These are phyloP conservation scores for Toxotes lorentzi DNA, from an alignment of 2,797 vertebrate genomes.

Conservation along the genomic window DNA sequence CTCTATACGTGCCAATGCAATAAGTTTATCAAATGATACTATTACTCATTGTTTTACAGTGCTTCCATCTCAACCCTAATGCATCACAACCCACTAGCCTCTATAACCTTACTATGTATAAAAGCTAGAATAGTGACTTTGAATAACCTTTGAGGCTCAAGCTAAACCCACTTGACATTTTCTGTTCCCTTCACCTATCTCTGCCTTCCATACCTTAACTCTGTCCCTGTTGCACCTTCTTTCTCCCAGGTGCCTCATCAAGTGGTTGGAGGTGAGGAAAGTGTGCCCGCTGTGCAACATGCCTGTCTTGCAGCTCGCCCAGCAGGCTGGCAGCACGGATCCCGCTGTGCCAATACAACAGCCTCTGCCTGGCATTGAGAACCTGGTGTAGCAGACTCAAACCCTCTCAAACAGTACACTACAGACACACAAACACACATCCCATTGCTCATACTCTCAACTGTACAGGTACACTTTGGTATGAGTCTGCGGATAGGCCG, in stretches of 20 bases:
- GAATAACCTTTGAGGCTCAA: neutral
- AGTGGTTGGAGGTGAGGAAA: slow-evolving; percentile 99
- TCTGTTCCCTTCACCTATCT: neutral
- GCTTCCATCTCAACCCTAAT: neutral
- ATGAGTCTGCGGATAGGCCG: slow-evolving; percentile 58
- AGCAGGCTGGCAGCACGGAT: slow-evolving; percentile 87
- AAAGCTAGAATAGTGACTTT: neutral
- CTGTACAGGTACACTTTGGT: slow-evolving; percentile 77
- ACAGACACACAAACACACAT: slow-evolving; percentile 49
- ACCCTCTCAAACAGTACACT: slow-evolving; percentile 21
- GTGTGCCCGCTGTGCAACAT: slow-evolving; percentile 99
- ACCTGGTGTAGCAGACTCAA: slow-evolving; percentile 89
- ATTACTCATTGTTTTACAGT: neutral
- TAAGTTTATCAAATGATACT: neutral
- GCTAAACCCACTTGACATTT: neutral
- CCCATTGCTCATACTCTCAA: slow-evolving; percentile 51
- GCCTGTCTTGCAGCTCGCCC: slow-evolving; percentile 96
- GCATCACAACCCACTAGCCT: neutral
- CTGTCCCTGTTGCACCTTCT: neutral
- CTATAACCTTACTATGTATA: neutral
- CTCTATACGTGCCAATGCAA: neutral
- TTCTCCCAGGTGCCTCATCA: slow-evolving; percentile 95
- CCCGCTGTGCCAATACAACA: slow-evolving; percentile 85
- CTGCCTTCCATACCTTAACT: neutral
- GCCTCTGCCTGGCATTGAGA: slow-evolving; percentile 93